Conservation (phyloP, 2,888 invertebrate species). For the Rutpela maculata region DNA sequence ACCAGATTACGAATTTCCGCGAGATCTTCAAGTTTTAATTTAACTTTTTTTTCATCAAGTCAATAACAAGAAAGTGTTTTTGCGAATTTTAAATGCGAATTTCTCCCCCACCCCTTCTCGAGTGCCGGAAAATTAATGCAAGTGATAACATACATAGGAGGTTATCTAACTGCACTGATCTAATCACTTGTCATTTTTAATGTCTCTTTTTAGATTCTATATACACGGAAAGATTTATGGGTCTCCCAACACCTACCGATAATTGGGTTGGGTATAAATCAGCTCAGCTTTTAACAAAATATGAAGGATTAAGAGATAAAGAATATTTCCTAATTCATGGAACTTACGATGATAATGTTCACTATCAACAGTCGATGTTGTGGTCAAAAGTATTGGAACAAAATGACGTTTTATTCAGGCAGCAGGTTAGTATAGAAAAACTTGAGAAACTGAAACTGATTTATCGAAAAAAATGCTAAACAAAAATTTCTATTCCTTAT, state of each 20-base stretch:
- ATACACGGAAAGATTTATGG: slow-evolving; percentile 98
- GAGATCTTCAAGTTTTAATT: no score
- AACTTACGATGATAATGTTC: slow-evolving; percentile 96
- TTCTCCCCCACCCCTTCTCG: no score
- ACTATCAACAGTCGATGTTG: slow-evolving; percentile 97
- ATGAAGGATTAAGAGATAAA: slow-evolving; percentile 79
- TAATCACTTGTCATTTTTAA: no score
- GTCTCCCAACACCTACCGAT: slow-evolving; percentile 82
- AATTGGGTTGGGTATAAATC: slow-evolving; percentile 85
- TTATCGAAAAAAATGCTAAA: no score
- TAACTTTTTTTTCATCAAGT: no score
- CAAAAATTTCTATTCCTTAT: no score
- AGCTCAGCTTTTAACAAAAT: slow-evolving; percentile 85
- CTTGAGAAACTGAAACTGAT: background rate
- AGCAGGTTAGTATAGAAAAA: slow-evolving; percentile 82
- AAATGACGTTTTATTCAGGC: slow-evolving; percentile 91
- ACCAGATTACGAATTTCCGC: no score
- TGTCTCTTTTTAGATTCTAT: slow-evolving; percentile 91
- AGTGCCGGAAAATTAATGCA: no score
- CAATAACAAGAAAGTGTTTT: no score
- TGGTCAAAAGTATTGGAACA: slow-evolving; percentile 90
- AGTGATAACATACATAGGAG: no score
- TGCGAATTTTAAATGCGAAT: no score
- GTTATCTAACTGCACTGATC: no score
- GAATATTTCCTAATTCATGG: slow-evolving; percentile 95